Base-by-base conservation (phyloP, 1,140 invertebrate species). In the Pogonomyrmex californicus region DNA sequence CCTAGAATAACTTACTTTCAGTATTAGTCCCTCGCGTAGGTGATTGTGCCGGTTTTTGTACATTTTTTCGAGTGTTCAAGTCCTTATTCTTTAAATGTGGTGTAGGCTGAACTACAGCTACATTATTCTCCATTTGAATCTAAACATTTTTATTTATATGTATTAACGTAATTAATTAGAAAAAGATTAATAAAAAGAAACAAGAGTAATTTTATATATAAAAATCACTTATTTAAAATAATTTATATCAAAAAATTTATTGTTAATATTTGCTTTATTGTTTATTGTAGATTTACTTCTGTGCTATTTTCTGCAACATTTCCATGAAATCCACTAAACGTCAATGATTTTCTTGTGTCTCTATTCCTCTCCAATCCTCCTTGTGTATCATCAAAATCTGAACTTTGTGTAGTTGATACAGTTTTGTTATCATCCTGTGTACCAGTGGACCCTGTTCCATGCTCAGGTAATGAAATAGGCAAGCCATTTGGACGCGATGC, bases 281-380 rank as follows among this genome's bases (percentile, higher is more conserved):
- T 23, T 41, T 14, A 56, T 14, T 17, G 12, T 58, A 78, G 3
- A 51, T 54, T 70, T 91, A 95, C 94, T 76, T 95, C 94, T 71
- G 92, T 87, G 90, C 89, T 94, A 77, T 92, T 92, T 68, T 95
- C 94, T 62, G 90, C 86, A 10, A 93, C 85, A 89, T 95, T 95
- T 85, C 95, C 96, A 87, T 95, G 94, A 49, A 95, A 85, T 83
- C 96, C 96, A 93, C 96, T 96, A 91, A 97, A 97, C 54, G 96
- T 97, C 38, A 97, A 94, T 9, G 96, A 96, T 88, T 96, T 96
- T 54, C 96, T 95, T 23, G 96, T 95, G 85, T 96, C 96, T 75
- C 95, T 95, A 92, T 95, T 95, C 86, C 95, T 92, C 75, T 96
- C 95, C 41, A 95, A 88, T 30, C 92, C 91, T 73, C 93, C 93